phyloP scores from a whole-genome alignment of 2,888 invertebrate genomes.

The Philonicus albiceps region DNA sequence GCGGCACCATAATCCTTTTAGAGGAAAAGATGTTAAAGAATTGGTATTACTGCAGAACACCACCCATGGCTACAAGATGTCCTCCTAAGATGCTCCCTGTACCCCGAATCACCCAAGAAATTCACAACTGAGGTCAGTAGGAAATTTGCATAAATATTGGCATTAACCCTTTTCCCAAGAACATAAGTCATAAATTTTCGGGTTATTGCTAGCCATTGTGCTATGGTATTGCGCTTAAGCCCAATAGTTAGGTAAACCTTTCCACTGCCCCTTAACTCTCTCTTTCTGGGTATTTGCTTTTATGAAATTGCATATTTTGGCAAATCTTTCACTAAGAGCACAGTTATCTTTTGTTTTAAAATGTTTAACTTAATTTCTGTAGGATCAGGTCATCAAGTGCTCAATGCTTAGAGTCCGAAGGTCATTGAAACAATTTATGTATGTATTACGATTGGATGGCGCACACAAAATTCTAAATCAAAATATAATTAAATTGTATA shows the following conservation, averaged over 20 bases:
- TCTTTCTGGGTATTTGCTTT: background rate
- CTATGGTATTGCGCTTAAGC: background rate
- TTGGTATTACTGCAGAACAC: background rate
- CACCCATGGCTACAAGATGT: background rate
- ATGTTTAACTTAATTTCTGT: background rate
- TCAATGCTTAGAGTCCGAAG: too few relatives aligned
- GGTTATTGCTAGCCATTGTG: background rate
- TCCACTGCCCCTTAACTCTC: background rate
- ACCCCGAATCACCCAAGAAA: background rate
- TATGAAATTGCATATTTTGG: background rate
- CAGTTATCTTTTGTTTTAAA: background rate
- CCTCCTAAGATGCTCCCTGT: background rate
- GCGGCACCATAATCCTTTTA: background rate
- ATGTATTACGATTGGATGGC: too few relatives aligned
- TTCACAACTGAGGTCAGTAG: background rate
- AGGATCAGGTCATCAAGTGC: background rate
- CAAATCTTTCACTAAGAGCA: background rate
- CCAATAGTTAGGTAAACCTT: background rate
- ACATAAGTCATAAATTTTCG: background rate
- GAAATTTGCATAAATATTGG: background rate
- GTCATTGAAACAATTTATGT: background rate
- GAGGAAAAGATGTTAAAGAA: background rate
- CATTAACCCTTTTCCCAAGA: background rate
- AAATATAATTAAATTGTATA: background rate
- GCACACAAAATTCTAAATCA: too few relatives aligned